Percentiles rank a stretch among this genome's conserved stretches.
Conservation (phyloP, 1,140 invertebrate genomes). For the Physella acuta region DNA sequence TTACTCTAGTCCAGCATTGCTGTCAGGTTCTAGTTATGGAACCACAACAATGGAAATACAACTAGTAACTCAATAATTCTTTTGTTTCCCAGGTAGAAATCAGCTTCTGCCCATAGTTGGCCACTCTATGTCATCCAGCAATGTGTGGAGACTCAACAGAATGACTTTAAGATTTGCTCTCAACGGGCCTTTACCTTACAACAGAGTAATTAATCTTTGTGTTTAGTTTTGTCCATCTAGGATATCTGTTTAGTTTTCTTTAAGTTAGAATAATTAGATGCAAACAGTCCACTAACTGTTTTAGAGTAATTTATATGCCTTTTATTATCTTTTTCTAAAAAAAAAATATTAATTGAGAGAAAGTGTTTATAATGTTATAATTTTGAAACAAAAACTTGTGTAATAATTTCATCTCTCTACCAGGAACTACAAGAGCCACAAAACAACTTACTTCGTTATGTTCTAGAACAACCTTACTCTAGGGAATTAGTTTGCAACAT, state of each 20-base stretch:
- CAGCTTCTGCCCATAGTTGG: conserved; percentile 92
- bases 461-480: conserved; percentile 92
- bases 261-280: no score
- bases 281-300: background rate
- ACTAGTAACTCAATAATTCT: no score
- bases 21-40: no score
- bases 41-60: no score
- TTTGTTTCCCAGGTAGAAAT: conserved; percentile 77
- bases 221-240: background rate
- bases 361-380: no score
- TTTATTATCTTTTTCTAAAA: background rate
- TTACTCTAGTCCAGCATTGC: background rate
- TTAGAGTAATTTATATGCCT: background rate
- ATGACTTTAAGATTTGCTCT: conserved; percentile 82
- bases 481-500: conserved; percentile 94
- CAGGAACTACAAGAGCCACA: conserved; percentile 84
- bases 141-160: conserved; percentile 87
- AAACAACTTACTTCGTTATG: conserved; percentile 82
- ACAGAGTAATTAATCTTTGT: conserved; percentile 68
- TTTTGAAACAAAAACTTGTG: no score
- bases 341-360: no score
- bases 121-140: conserved; percentile 69
- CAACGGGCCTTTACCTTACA: conserved; percentile 89
- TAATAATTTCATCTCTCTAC: conserved; percentile 24
- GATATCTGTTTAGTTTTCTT: no score